Conservation (phyloP, 1,140 invertebrate genomes). For the Paracyclopina nana region DNA sequence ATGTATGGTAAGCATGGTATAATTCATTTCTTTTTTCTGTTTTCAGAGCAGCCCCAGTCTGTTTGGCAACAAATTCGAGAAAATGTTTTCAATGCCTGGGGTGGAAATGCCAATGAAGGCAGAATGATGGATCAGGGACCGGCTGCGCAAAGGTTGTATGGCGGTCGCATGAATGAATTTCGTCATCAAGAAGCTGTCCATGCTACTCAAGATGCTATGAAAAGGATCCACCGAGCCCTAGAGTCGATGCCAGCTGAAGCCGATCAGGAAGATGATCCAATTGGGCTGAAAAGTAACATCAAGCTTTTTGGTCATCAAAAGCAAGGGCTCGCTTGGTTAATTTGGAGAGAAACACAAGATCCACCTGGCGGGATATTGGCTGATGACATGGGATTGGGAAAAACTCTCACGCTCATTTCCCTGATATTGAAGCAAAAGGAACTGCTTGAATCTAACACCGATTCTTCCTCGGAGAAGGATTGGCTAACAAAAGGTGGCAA, state of each 20-base stretch:
- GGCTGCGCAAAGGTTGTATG: constrained; percentile 13
- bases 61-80: no score
- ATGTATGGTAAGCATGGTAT: no score
- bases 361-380: constrained; percentile 32
- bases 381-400: constrained; percentile 17
- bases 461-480: constrained; percentile 16
- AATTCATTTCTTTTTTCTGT: no score
- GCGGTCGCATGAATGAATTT: constrained; percentile 11
- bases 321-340: constrained; percentile 64
- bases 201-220: constrained; percentile 44
- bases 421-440: constrained; percentile 37
- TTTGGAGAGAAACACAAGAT: constrained; percentile 68
- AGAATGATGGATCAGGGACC: no score
- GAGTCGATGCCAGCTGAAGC: constrained; percentile 31
- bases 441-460: constrained; percentile 11
- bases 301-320: constrained; percentile 64
- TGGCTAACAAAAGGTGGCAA: constrained; percentile 2
- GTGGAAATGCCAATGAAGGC: no score
- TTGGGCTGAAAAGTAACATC: constrained; percentile 35
- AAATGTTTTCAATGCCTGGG: no score
- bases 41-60: no score
- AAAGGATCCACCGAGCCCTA: constrained; percentile 49
- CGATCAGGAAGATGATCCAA: constrained; percentile 27
- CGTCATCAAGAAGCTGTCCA: constrained; percentile 28
- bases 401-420: constrained; percentile 79